Conservation (phyloP, 1,140 invertebrate genomes). For the Hycleus phaleratus region DNA sequence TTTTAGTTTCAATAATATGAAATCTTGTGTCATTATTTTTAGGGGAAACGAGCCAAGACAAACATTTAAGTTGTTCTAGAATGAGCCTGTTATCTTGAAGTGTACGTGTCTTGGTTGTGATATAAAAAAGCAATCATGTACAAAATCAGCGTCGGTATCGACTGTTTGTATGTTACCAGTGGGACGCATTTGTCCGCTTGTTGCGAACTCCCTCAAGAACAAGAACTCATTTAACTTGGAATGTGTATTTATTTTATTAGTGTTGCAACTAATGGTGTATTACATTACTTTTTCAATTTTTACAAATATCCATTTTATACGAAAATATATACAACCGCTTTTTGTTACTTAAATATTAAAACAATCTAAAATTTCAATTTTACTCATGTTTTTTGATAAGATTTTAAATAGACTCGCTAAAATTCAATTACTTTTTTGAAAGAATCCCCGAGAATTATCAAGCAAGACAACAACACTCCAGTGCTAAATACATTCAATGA, state of each 20-base stretch:
- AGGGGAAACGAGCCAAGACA: conserved; percentile 37
- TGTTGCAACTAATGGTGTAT: conserved; percentile 39
- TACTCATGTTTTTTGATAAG: too few relatives aligned
- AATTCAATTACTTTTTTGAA: too few relatives aligned
- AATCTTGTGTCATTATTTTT: conserved; percentile 35
- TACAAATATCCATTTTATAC: too few relatives aligned
- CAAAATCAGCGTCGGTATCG: conserved; percentile 42
- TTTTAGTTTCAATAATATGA: conserved; percentile 24
- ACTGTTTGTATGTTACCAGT: conserved; percentile 41
- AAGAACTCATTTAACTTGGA: conserved; percentile 43
- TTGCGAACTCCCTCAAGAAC: conserved; percentile 34
- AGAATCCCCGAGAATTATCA: not conserved
- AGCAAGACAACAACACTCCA: conserved; percentile 8
- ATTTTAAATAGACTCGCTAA: too few relatives aligned
- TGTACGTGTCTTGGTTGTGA: conserved; percentile 41
- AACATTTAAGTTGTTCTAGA: conserved; percentile 39
- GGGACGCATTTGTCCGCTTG: conserved; percentile 40
- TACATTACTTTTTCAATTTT: conserved; percentile 33
- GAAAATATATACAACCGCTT: too few relatives aligned
- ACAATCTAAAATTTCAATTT: too few relatives aligned
- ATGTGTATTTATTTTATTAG: conserved; percentile 44
- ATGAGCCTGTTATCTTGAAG: conserved; percentile 39
- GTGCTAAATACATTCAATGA: conserved; percentile 25
- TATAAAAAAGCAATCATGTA: conserved; percentile 45
- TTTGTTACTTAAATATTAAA: too few relatives aligned